Evolutionary conservation across 2,113 vertebrate genomes (phyloP), one percentile per base, ranked within the genome.

Genomic region (Thalassoma bifasciatum): DNA sequence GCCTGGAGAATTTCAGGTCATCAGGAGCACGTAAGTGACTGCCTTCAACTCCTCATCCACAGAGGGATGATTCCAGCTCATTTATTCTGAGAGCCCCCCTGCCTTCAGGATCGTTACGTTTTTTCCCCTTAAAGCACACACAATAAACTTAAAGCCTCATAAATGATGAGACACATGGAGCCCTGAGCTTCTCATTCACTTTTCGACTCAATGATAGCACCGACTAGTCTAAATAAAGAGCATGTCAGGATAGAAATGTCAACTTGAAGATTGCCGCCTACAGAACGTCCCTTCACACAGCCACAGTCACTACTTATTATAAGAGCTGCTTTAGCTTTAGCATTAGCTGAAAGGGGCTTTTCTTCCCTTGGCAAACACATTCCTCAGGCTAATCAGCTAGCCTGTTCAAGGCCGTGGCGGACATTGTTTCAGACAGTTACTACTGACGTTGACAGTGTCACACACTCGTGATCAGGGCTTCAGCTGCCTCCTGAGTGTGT

Each of bases 1-100:
- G 84, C 75, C 75, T 67, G 65, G 83, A 91, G 84, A 89, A 90
- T 91, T 85, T 86, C 74, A 91, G 87, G 88, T 89, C 89, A 88
- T 82, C 71, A 21, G 23, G 80, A 83, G 84, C 81, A 77, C 37
- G 59, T 40, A 72, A 82, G 86, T 81, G 75, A 86, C 84, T 38
- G 46, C 72, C 75, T 72, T 77, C 64, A 78, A 42, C 73, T 77
- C 76, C 80, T 66, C n/a, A n/a, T n/a, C 51, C 75, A 65, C 38
- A 1, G 49, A 77, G 78, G 71, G 79, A 84, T 79, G 82, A 89
- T 89, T 91, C 83, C 84, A 89, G 51, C 86, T 87, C 73, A 86
- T 88, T 90, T 86, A 85, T 68, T 68, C 79, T 5, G 19, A 81
- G 76, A 71, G 40, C 65, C 61, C 62, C 53, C 58, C 74, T 24